phyloP scores from a whole-genome alignment of 2,888 invertebrate species.

The Mechanitis messenoides region DNA sequence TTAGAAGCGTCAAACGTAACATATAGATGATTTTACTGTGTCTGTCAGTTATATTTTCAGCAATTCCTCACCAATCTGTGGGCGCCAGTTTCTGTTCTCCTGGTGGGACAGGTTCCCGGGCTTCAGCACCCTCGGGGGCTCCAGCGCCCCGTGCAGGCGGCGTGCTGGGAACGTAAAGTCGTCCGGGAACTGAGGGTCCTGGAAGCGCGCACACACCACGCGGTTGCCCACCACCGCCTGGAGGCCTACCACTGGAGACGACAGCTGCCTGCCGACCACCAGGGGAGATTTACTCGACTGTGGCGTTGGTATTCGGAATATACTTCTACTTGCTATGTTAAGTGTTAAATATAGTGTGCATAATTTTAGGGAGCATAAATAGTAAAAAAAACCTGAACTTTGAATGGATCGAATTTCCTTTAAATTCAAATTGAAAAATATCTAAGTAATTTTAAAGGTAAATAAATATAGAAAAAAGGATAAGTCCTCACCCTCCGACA shows the following conservation, averaged over 20 bases:
- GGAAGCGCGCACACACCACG: slow-evolving; percentile 81
- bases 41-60: no score
- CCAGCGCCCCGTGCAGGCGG: slow-evolving; percentile 79
- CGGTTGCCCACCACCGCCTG: slow-evolving; percentile 77
- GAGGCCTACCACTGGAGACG: slow-evolving; percentile 83
- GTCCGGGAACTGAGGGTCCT: slow-evolving; percentile 86
- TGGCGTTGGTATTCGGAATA: no score
- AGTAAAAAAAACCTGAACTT: no score
- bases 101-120: slow-evolving; percentile 82
- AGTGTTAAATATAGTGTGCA: no score
- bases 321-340: no score
- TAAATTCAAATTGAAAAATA: no score
- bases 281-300: no score
- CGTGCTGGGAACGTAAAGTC: slow-evolving; percentile 88
- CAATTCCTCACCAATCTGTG: slow-evolving; percentile 79
- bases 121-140: slow-evolving; percentile 86
- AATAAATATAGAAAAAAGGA: background rate
- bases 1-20: no score
- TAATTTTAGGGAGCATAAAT: no score
- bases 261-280: slow-evolving; percentile 67
- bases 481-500: slow-evolving; percentile 78
- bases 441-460: no score
- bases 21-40: no score
- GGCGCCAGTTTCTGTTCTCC: slow-evolving; percentile 83
- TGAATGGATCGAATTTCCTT: no score